Conservation (phyloP, 2,113 vertebrate genomes). For the Mobula hypostoma region DNA sequence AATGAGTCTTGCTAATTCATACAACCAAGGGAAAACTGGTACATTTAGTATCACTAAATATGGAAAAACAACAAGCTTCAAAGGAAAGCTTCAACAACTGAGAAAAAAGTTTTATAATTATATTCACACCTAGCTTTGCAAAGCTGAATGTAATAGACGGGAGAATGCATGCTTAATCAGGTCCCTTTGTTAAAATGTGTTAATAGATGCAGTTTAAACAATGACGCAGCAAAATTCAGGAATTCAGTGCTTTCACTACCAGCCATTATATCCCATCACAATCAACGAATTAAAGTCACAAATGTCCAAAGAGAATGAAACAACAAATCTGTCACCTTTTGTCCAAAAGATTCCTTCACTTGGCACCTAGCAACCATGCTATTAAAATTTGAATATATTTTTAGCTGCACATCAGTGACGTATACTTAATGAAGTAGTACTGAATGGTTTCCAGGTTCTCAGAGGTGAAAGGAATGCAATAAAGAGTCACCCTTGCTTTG, state of each 20-base stretch:
- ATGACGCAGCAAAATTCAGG: conserved; percentile 41
- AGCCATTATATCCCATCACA: conserved; percentile 14
- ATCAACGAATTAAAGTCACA: conserved; percentile 51
- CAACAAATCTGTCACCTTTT: conserved; percentile 58
- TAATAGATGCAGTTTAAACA: conserved; percentile 38
- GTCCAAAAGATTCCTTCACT: conserved; percentile 67
- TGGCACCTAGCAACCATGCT: conserved; percentile 69
- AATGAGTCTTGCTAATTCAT: background rate
- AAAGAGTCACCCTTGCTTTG: conserved; percentile 42
- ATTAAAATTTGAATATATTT: conserved; percentile 58
- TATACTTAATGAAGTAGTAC: conserved; percentile 57
- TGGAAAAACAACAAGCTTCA: background rate
- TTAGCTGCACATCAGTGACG: conserved; percentile 61
- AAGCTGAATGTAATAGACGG: background rate
- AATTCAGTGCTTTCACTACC: conserved; percentile 44
- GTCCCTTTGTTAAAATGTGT: conserved; percentile 7
- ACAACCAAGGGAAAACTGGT: background rate
- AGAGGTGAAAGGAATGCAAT: conserved; percentile 60
- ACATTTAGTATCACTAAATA: background rate
- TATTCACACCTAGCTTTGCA: background rate
- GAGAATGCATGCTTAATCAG: conserved; percentile 1
- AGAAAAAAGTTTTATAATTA: background rate
- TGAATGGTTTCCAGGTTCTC: conserved; percentile 67
- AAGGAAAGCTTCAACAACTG: background rate
- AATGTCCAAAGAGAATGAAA: conserved; percentile 50